Base-by-base conservation (phyloP, 2,888 invertebrate genomes). In the Adineta ricciae region DNA sequence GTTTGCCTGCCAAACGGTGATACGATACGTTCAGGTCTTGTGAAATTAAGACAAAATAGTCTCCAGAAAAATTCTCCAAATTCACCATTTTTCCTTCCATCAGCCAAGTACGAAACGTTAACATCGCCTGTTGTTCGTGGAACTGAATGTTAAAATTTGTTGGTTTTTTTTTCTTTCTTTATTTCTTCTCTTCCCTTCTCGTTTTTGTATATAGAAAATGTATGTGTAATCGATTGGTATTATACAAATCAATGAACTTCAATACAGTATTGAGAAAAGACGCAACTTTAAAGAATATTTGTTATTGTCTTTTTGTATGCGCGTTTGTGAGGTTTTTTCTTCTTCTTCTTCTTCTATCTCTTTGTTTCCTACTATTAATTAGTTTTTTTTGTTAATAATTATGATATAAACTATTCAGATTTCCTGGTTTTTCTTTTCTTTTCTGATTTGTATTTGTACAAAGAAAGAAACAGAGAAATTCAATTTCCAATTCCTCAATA, bases 71-170 rank as follows among this genome's bases (percentile, higher is more conserved):
- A 78, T 41, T 78, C 21, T 78, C 1, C 3, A 4, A 38, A 19
- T 14, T 24, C 41, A 41, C n/a, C 38, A 1, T 21, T 8, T 41
- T 1, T 14, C n/a, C 41, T 41, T 41, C 38, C 24, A 41, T 41
- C 38, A 78, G 0, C 41, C 38, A 38, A n/a, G 24, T 41, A 78
- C n/a, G 41, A 78, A 78, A 41, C 78, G n/a, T 78, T 41, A 78
- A 9, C n/a, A 41, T n/a, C 78, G n/a, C 41, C 38, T 2, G 41
- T n/a, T 41, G 41, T 78, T n/a, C 41, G 41, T 41, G 78, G 78
- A 41, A 78, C 78, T 24, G 78, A 78, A 78, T 78, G 78, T 78
- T 78, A n/a, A n/a, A 64, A 46, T 46, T 46, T 46, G 46, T 46
- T n/a, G n/a, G n/a, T n/a, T n/a, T n/a, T n/a, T n/a, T n/a, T n/a